These are phyloP conservation scores for Aplochiton taeniatus DNA, from an alignment of 2,797 vertebrate species.

Conservation along the genomic window DNA sequence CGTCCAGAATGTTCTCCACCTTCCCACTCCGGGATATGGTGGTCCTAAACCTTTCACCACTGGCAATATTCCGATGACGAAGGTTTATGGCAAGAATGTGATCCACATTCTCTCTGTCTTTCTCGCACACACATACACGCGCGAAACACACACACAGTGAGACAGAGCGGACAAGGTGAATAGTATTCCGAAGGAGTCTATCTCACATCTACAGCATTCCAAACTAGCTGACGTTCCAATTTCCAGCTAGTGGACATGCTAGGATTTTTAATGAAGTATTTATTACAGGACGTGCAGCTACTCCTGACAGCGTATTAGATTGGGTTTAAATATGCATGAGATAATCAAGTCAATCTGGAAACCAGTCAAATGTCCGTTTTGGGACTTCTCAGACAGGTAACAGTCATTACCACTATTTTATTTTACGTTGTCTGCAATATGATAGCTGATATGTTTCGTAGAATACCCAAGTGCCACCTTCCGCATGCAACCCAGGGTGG, in stretches of 20 bases:
- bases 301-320: too few species aligned
- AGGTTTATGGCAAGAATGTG: slow-evolving; percentile 63
- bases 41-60: slow-evolving; percentile 51
- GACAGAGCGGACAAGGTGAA: slow-evolving; percentile 31
- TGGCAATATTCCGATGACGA: slow-evolving; percentile 45
- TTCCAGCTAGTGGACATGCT: slow-evolving; percentile 28
- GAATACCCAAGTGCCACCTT: too few species aligned
- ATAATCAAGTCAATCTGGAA: too few species aligned
- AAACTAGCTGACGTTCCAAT: slow-evolving; percentile 48
- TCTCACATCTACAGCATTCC: slow-evolving; percentile 50
- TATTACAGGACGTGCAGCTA: slow-evolving; percentile 29
- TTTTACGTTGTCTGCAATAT: too few species aligned
- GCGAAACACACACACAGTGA: slow-evolving; percentile 3
- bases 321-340: too few species aligned
- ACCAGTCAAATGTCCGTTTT: too few species aligned
- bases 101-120: slow-evolving; percentile 36
- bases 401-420: too few species aligned
- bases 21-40: slow-evolving; percentile 32
- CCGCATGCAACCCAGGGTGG: neutral
- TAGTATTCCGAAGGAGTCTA: slow-evolving; percentile 42
- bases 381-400: too few species aligned
- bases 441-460: too few species aligned
- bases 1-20: slow-evolving; percentile 33
- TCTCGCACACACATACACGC: slow-evolving; percentile 12
- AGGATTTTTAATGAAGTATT: slow-evolving; percentile 51